Percentiles rank a stretch among this genome's conserved stretches.
These are phyloP conservation scores for Burhinus bistriatus DNA, from an alignment of 2,113 vertebrate genomes.

Conservation along the genomic window DNA sequence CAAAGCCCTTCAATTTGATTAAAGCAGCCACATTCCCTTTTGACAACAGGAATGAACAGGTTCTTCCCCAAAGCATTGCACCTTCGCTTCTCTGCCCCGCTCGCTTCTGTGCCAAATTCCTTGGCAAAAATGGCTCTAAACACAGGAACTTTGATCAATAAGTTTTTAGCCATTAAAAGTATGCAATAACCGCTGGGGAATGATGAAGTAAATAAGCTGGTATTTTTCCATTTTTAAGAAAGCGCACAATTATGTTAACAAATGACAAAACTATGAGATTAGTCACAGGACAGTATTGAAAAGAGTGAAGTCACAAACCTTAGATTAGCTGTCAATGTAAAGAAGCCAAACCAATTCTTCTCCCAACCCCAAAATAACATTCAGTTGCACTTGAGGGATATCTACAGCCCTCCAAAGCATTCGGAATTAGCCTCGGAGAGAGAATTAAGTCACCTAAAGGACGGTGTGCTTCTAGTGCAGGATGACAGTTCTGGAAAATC, in stretches of 20 bases:
- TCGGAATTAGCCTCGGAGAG: background rate
- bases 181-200: background rate
- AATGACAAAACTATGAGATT: background rate
- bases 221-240: background rate
- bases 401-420: fast-evolving
- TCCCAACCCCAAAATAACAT: background rate
- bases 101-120: background rate
- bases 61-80: background rate
- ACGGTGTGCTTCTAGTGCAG: background rate
- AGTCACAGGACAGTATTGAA: background rate
- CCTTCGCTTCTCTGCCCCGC: background rate
- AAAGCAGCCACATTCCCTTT: background rate
- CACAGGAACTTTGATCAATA: background rate
- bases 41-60: background rate
- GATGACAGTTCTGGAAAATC: background rate
- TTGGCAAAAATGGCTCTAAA: background rate
- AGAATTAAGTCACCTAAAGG: background rate
- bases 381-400: background rate
- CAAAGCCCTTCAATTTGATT: background rate
- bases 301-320: background rate
- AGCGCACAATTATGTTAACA: background rate
- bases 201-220: background rate
- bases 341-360: background rate
- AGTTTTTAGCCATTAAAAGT: background rate
- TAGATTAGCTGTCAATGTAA: background rate